Evolutionary conservation across 2,888 invertebrate genomes (phyloP), one percentile per base, ranked within the genome.

Genomic region (Microctonus aethiopoides): DNA sequence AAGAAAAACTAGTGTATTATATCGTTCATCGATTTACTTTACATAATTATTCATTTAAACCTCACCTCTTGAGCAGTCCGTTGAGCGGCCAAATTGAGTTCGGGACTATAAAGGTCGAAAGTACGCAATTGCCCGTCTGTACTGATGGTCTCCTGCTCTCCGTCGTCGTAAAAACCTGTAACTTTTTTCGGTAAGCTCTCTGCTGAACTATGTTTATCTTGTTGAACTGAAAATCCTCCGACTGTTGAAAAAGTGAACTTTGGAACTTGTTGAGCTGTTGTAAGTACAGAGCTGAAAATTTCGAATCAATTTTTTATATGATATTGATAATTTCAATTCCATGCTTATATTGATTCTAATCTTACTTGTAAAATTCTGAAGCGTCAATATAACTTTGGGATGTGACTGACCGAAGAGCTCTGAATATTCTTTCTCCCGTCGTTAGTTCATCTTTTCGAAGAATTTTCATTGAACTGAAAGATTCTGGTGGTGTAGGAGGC

Each of bases 341-440:
- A 24, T n/a, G 16, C 4, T 29, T 16, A 16, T 13, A 22, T 20
- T 13, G 13, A n/a, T 52, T 39, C 9, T 41, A 22, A 24, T 75
- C 77, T 72, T 72, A 86, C 86, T 86, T 86, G 78, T 84, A 86
- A 79, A 85, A 86, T 67, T 86, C 86, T 46, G 84, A 83, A 11
- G 85, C 84, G 52, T 86, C 85, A 71, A 86, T 84, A 73, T 84
- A 86, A 63, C 85, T 85, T 52, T 86, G 84, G 9, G 85, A 81
- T 1, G 84, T 83, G 32, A 84, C 83, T 29, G 84, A 79, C 75
- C 83, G 78, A 4, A 86, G 77, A 1, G 85, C 84, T 64, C 82
- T 84, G 67, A 86, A 86, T 68, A 86, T 86, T 69, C 81, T 81
- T 63, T 86, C 85, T 0, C 86, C 86, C 7, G 86, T 86, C 2